phyloP scores from a whole-genome alignment of 2,888 invertebrate species.

The Parelbella ahira region DNA sequence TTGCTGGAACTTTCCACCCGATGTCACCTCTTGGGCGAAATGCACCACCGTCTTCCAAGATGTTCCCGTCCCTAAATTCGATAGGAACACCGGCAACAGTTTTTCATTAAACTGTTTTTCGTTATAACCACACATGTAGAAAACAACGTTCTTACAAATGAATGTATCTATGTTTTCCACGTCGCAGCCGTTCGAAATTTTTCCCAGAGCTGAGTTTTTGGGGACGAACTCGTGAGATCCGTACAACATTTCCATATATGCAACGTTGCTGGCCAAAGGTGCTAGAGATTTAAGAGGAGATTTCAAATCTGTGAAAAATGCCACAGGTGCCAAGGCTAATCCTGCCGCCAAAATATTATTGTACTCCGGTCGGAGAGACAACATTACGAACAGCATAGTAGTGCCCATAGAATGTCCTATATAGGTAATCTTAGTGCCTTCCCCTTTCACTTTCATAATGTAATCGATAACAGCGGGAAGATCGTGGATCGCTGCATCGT shows the following conservation, averaged over 20 bases:
- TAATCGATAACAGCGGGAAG: conserved; percentile 92
- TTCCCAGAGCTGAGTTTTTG: conserved; percentile 78
- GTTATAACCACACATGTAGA: conserved; percentile 86
- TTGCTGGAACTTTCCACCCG: conserved; percentile 79
- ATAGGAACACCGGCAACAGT: conserved; percentile 84
- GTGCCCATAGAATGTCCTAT: conserved; percentile 97
- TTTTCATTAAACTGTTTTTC: conserved; percentile 84
- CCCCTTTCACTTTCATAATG: conserved; percentile 53
- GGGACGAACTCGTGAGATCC: conserved; percentile 88
- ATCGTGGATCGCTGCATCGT: conserved; percentile 93
- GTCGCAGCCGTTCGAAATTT: conserved; percentile 80
- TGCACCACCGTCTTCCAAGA: conserved; percentile 87
- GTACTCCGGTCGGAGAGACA: conserved; percentile 84
- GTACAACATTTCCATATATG: conserved; percentile 81
- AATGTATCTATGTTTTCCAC: conserved; percentile 66
- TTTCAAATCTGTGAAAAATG: conserved; percentile 82
- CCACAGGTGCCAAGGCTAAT: conserved; percentile 85
- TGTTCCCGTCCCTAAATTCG: conserved; percentile 86
- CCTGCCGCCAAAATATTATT: conserved; percentile 83
- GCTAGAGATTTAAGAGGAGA: conserved; percentile 85
- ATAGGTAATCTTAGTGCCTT: conserved; percentile 77
- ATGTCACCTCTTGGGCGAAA: conserved; percentile 80
- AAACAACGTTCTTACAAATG: conserved; percentile 86
- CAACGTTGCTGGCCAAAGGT: conserved; percentile 80
- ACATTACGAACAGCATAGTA: conserved; percentile 86